phyloP scores from a whole-genome alignment of 2,888 invertebrate genomes.

The Synanthedon myopaeformis region DNA sequence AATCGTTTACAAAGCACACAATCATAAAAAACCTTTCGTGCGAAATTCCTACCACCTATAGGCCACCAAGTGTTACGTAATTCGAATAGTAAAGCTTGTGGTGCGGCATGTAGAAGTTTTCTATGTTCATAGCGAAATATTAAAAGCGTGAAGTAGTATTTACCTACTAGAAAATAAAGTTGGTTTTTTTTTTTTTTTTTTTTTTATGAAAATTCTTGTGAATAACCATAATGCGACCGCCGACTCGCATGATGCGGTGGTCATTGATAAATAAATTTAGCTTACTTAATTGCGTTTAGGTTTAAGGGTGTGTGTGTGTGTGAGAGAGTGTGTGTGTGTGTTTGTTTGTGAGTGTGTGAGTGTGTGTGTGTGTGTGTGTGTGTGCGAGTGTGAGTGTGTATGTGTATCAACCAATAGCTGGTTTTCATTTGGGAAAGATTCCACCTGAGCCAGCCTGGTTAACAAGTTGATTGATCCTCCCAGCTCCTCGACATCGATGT shows the following conservation, averaged over 20 bases:
- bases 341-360: too few species aligned
- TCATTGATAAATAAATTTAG: neutral
- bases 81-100: constrained; percentile 4
- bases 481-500: neutral
- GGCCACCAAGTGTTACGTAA: constrained; percentile 4
- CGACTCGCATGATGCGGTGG: constrained; percentile 3
- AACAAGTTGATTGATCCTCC: neutral
- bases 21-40: neutral
- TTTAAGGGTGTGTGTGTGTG: too few species aligned
- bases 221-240: constrained; percentile 4
- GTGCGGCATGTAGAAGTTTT: constrained; percentile 7
- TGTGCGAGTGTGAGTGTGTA: too few species aligned
- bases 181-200: too few species aligned
- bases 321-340: too few species aligned
- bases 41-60: neutral
- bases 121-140: constrained; percentile 6
- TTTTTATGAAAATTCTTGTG: constrained; percentile 5
- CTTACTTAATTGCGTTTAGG: neutral
- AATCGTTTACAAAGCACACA: neutral
- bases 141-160: constrained; percentile 5
- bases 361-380: too few species aligned
- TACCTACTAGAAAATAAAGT: too few species aligned
- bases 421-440: neutral
- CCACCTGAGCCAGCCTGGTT: neutral
- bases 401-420: neutral